Conservation (phyloP, 2,113 vertebrate genomes). For the Chaetorhynchus papuensis region DNA sequence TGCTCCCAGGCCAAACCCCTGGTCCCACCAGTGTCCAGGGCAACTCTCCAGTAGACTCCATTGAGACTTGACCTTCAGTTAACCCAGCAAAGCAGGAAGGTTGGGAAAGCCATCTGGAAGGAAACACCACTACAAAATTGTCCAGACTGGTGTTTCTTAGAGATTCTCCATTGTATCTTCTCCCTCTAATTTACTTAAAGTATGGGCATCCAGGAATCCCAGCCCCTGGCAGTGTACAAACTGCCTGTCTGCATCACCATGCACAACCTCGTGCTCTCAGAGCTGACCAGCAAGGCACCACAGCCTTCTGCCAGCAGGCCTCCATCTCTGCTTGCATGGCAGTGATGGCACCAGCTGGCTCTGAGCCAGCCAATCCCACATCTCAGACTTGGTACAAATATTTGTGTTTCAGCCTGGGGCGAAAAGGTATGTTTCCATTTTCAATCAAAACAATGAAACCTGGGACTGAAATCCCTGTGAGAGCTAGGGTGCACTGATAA, state of each 20-base stretch:
- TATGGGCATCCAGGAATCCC: not conserved
- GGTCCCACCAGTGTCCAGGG: not conserved
- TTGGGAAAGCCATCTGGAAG: not conserved
- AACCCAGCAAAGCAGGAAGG: not conserved
- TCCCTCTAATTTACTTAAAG: not conserved
- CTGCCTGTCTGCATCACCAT: not conserved
- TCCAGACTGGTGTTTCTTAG: not conserved
- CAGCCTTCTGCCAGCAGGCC: not conserved
- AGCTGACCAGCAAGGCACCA: not conserved
- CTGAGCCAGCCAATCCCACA: not conserved
- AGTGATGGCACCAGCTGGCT: not conserved
- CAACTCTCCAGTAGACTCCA: not conserved
- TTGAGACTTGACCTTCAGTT: not conserved
- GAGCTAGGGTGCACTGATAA: rapidly evolving
- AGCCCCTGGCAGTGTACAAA: rapidly evolving
- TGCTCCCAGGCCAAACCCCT: not conserved
- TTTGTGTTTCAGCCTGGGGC: not conserved
- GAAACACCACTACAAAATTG: not conserved
- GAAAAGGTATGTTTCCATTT: not conserved
- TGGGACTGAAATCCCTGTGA: not conserved
- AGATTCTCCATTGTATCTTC: not conserved
- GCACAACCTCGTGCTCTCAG: not conserved
- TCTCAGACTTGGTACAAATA: not conserved
- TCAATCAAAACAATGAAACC: not conserved
- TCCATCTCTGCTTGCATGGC: not conserved